Conservation (phyloP, 2,888 invertebrate genomes). For the Philopedon plagiatum region DNA sequence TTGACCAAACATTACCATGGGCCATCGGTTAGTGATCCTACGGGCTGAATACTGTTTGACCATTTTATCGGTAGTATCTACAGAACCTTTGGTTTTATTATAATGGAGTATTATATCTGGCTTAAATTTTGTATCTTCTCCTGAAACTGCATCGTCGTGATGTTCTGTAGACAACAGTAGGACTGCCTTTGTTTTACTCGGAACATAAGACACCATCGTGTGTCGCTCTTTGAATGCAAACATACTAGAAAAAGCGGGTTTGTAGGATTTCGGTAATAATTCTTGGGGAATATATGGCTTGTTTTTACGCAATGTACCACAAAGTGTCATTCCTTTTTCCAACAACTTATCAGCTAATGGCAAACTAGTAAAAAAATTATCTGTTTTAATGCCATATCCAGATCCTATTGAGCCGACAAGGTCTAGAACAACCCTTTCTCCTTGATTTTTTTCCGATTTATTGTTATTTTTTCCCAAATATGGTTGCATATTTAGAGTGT, state of each 20-base stretch:
- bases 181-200: constrained; percentile 41
- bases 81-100: constrained; percentile 48
- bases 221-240: neutral
- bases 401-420: constrained; percentile 27
- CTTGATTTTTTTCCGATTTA: constrained; percentile 38
- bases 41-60: constrained; percentile 36
- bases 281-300: constrained; percentile 12
- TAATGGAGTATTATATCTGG: constrained; percentile 41
- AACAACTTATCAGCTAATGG: constrained; percentile 37
- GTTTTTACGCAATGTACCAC: constrained; percentile 9
- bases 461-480: constrained; percentile 21
- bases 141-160: constrained; percentile 16
- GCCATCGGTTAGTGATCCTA: constrained; percentile 52
- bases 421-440: constrained; percentile 33
- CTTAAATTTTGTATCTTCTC: constrained; percentile 20
- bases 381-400: constrained; percentile 42
- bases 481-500: neutral
- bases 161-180: constrained; percentile 44
- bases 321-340: constrained; percentile 1
- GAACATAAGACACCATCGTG: constrained; percentile 38
- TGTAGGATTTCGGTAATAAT: neutral
- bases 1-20: constrained; percentile 52
- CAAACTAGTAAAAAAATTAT: constrained; percentile 65
- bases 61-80: constrained; percentile 52
- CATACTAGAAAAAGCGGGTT: too few species aligned